Evolutionary conservation across 2,888 invertebrate species (phyloP).

Genomic region (Harpalus rubripes): DNA sequence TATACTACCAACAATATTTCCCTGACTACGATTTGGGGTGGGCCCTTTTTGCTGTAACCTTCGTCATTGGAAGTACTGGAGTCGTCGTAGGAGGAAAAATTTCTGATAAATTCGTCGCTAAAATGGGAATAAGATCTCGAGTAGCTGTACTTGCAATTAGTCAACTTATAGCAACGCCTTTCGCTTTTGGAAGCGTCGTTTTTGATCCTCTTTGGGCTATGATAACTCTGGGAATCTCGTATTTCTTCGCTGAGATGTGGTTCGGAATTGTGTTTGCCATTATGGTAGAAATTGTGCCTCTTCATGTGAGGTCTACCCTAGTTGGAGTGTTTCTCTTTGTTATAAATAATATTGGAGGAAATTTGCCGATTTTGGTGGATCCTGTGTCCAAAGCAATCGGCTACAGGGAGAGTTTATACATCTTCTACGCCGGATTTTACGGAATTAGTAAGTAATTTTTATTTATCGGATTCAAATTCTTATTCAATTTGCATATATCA

Average conservation of each 20-base stretch:
- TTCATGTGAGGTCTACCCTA: constrained; percentile 89
- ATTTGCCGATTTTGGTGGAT: constrained; percentile 92
- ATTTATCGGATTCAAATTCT: background rate
- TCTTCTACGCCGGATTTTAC: constrained; percentile 93
- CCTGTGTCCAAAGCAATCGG: constrained; percentile 90
- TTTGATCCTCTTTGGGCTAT: constrained; percentile 91
- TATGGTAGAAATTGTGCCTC: constrained; percentile 92
- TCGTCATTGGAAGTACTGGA: constrained; percentile 90
- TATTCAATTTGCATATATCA: too few species aligned
- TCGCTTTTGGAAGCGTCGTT: constrained; percentile 91
- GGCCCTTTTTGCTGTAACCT: constrained; percentile 94
- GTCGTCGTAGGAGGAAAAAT: constrained; percentile 87
- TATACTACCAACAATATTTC: constrained; percentile 92
- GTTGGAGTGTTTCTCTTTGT: constrained; percentile 93
- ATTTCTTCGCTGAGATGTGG: constrained; percentile 97
- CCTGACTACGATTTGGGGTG: constrained; percentile 94
- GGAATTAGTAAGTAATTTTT: constrained; percentile 85
- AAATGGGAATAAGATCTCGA: constrained; percentile 90
- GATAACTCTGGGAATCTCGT: constrained; percentile 92
- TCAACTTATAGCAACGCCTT: constrained; percentile 90
- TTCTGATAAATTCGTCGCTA: constrained; percentile 92
- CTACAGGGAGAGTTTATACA: constrained; percentile 90
- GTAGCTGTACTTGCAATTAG: constrained; percentile 90
- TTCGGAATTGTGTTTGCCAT: constrained; percentile 95
- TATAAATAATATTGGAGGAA: constrained; percentile 95